phyloP scores from a whole-genome alignment of 2,888 invertebrate species.

The Scaptomyza caliginosa region DNA sequence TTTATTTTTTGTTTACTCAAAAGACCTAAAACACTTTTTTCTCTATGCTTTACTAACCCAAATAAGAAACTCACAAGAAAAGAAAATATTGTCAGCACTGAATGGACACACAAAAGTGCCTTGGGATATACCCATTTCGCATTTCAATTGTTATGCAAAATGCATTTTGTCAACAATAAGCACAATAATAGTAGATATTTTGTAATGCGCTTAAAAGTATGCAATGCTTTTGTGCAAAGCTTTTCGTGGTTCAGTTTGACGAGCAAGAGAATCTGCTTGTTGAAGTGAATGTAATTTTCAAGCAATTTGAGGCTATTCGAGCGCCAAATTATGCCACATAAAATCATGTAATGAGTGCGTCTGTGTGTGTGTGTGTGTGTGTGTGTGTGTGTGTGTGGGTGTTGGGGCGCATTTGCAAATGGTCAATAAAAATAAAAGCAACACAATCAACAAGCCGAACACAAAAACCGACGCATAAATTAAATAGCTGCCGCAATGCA shows the following conservation, averaged over 20 bases:
- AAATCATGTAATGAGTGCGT: slow-evolving; percentile 39
- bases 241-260: not conserved
- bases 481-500: slow-evolving; percentile 72
- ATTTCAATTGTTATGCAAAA: slow-evolving; percentile 7
- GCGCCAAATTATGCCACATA: slow-evolving; percentile 67
- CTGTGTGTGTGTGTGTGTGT: slow-evolving; percentile 7
- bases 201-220: slow-evolving; percentile 1
- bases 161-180: slow-evolving; percentile 10
- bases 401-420: slow-evolving; percentile 60
- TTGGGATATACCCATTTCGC: not conserved
- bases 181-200: not conserved
- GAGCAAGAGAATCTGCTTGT: not conserved
- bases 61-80: not conserved
- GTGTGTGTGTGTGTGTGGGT: slow-evolving; percentile 14
- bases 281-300: slow-evolving; percentile 57
- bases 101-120: slow-evolving; percentile 6
- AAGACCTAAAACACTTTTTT: too few relatives aligned
- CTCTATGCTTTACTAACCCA: not conserved
- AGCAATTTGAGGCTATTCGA: slow-evolving; percentile 67
- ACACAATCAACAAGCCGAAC: slow-evolving; percentile 74
- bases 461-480: slow-evolving; percentile 69
- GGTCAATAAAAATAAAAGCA: slow-evolving; percentile 70
- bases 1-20: too few relatives aligned
- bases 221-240: slow-evolving; percentile 11
- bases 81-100: not conserved